Evolutionary conservation across 64 coral and sea anemone genomes (phyloP), one percentile per base, ranked within the genome.

Genomic region (Astreopora myriophthalma): DNA sequence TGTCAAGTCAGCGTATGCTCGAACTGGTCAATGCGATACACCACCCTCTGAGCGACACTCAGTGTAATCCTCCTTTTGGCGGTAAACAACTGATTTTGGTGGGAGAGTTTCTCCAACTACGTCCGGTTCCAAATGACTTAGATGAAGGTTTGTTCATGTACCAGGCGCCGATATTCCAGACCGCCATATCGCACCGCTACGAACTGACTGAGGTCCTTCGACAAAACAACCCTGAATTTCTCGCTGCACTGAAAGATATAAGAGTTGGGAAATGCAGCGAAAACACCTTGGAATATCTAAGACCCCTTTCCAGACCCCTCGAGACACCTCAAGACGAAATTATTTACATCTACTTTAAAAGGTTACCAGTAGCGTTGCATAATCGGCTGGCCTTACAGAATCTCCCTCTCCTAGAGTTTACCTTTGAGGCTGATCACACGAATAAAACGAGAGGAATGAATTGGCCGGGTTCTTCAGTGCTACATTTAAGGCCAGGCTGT

Each of bases 61-160:
- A 44, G 40, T 44, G 40, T 44, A 44, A 44, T 44, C 40, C 6
- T 1, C 40, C 40, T 11, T 44, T 44, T 44, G 40, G 6, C 11
- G 40, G 40, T 8, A 44, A 44, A 6, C 40, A 44, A 44, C 6
- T n/a, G 39, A 76, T 90, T 42, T 39, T 90, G 34, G 24, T 90
- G 0, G 88, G 87, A 2, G 73, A 89, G 30, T 89, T 79, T 30
- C n/a, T 90, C 0, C 61, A 90, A 28, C 75, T 90, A 1, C 23
- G 86, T 16, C 72, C 86, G 17, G 75, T 90, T 25, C 88, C 75
- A 7, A 33, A 48, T 33, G 52, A 51, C 29, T 76, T 89, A 37
- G 88, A 80, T 55, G n/a, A 80, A 34, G 62, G 88, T 20, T 34
- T 46, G 48, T 90, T 90, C 14, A 90, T 90, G 39, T 90, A 80